Conservation (phyloP, 2,888 invertebrate species). For the Papilio elwesi region DNA sequence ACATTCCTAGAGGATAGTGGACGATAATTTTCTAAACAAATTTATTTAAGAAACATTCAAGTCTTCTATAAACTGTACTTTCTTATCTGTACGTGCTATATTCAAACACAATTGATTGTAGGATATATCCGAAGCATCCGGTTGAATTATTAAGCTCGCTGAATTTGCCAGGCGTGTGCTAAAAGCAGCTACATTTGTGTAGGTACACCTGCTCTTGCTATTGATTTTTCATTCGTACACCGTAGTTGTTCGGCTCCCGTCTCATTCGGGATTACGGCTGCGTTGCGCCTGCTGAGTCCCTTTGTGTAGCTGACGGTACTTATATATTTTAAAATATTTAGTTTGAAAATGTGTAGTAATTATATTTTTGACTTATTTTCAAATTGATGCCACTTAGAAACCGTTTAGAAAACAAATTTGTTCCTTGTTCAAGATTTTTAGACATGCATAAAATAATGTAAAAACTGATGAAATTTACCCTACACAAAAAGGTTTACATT, state of each 20-base stretch:
- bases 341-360: not conserved
- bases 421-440: too few species aligned
- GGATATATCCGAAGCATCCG: conserved; percentile 4
- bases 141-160: conserved; percentile 6
- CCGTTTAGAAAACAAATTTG: too few species aligned
- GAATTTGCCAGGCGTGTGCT: conserved; percentile 7
- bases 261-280: conserved; percentile 18
- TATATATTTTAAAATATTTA: not conserved
- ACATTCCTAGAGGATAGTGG: too few species aligned
- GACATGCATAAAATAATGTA: too few species aligned
- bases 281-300: not conserved
- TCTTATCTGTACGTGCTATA: not conserved
- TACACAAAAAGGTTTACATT: too few species aligned
- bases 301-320: not conserved
- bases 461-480: too few species aligned
- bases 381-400: too few species aligned
- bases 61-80: not conserved
- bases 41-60: too few species aligned
- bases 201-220: conserved; percentile 20
- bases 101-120: not conserved
- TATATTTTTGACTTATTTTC: too few species aligned
- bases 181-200: conserved; percentile 1
- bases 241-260: conserved; percentile 12
- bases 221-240: conserved; percentile 31
- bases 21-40: too few species aligned